Percentiles rank a stretch among this genome's conserved stretches.
These are phyloP conservation scores for Cerastoderma edule DNA, from an alignment of 2,888 invertebrate species.

Conservation along the genomic window DNA sequence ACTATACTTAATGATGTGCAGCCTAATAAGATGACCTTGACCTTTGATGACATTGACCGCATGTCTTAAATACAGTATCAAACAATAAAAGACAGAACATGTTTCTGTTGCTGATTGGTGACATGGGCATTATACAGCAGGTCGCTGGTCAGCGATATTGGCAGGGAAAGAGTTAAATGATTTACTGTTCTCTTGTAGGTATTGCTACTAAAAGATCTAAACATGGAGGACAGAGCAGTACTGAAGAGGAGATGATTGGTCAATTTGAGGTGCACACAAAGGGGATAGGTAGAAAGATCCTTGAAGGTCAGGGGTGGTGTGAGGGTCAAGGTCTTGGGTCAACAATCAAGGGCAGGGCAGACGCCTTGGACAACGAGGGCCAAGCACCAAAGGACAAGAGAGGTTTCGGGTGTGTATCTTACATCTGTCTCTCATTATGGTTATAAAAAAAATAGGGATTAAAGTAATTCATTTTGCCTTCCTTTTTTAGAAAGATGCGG, in stretches of 20 bases:
- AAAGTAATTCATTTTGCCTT: too few relatives aligned
- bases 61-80: too few relatives aligned
- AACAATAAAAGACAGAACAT: too few relatives aligned
- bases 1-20: too few relatives aligned
- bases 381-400: slow-evolving; percentile 76
- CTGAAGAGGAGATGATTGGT: slow-evolving; percentile 76
- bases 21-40: too few relatives aligned
- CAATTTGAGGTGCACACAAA: slow-evolving; percentile 84
- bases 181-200: slow-evolving; percentile 34
- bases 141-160: too few relatives aligned
- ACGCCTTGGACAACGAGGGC: slow-evolving; percentile 81
- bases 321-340: slow-evolving; percentile 85
- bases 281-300: slow-evolving; percentile 84
- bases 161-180: not conserved
- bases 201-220: slow-evolving; percentile 55
- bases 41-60: too few relatives aligned
- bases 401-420: slow-evolving; percentile 77
- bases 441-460: too few relatives aligned
- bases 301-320: slow-evolving; percentile 85
- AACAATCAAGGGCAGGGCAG: slow-evolving; percentile 79
- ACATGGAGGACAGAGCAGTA: not conserved
- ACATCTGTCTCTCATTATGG: too few relatives aligned
- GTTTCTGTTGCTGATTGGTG: too few relatives aligned
- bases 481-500: too few relatives aligned
- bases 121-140: too few relatives aligned